Evolutionary conservation across 2,797 vertebrate genomes (phyloP).

Genomic region (Oryzias sinensis): DNA sequence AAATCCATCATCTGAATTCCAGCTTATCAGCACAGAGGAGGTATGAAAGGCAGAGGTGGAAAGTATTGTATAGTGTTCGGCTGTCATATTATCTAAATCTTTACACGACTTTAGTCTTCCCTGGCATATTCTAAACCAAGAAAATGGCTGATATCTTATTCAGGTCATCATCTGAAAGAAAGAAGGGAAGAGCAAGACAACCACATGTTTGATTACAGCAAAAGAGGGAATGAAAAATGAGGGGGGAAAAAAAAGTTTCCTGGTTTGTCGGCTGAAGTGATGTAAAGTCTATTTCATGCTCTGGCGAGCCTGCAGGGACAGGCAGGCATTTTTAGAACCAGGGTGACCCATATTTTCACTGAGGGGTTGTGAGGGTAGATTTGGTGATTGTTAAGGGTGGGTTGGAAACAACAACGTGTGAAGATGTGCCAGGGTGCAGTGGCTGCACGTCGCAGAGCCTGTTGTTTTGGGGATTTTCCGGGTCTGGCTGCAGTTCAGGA

Average conservation of each 20-base stretch:
- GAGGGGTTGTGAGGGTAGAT: conserved; percentile 37
- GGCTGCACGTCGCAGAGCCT: conserved; percentile 26
- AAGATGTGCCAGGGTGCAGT: conserved; percentile 19
- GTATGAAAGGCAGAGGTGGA: conserved; percentile 66
- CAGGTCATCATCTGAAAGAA: conserved; percentile 61
- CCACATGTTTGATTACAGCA: conserved; percentile 64
- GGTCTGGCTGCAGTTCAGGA: conserved; percentile 50
- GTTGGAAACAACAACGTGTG: conserved; percentile 54
- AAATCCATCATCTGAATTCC: conserved; percentile 47
- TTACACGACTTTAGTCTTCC: conserved; percentile 58
- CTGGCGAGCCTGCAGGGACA: conserved; percentile 61
- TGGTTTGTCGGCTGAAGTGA: conserved; percentile 61
- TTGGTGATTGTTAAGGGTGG: conserved; percentile 45
- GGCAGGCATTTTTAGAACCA: conserved; percentile 70
- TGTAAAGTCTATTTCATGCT: conserved; percentile 82
- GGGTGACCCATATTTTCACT: conserved; percentile 70
- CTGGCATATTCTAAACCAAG: conserved; percentile 65
- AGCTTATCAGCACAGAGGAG: conserved; percentile 56
- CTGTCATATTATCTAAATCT: conserved; percentile 71
- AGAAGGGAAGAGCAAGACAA: conserved; percentile 30
- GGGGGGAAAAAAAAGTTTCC: conserved; percentile 49
- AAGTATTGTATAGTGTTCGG: conserved; percentile 51
- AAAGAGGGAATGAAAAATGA: conserved; percentile 66
- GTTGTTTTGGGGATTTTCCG: conserved; percentile 59
- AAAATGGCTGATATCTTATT: conserved; percentile 75